Conservation (phyloP, 2,113 vertebrate genomes). For the Equus quagga region DNA sequence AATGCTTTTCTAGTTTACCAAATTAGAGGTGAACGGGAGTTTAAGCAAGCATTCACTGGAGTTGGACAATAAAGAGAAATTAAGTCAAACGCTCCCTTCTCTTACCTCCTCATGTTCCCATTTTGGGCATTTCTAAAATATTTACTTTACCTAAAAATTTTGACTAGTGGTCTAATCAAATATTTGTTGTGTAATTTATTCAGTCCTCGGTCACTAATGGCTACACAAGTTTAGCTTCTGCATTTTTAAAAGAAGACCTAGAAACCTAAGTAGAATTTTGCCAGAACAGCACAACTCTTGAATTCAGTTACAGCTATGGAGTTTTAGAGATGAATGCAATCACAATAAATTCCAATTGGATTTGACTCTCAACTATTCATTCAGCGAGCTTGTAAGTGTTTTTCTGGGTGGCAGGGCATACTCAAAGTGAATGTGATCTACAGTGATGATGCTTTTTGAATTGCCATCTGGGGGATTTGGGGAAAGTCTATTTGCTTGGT, state of each 20-base stretch:
- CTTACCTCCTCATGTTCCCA: background rate
- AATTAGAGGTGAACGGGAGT: background rate
- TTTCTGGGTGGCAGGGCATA: background rate
- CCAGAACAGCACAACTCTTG: background rate
- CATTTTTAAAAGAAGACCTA: background rate
- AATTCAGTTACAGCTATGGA: constrained; percentile 19
- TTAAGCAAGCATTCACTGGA: background rate
- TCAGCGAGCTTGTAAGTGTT: background rate
- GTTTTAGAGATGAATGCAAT: constrained; percentile 16
- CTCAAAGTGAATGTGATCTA: constrained; percentile 8
- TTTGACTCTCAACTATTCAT: constrained; percentile 37
- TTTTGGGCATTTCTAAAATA: background rate
- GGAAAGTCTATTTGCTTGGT: background rate
- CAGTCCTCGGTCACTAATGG: background rate
- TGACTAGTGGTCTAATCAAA: background rate
- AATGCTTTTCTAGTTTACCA: constrained; percentile 5
- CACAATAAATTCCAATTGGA: background rate
- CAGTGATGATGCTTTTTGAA: constrained; percentile 32
- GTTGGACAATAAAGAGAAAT: background rate
- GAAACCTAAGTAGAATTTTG: background rate
- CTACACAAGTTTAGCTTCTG: background rate
- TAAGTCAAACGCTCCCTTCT: background rate
- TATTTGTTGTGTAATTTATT: background rate
- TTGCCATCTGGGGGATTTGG: background rate
- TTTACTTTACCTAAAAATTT: background rate